Evolutionary conservation across 2,797 vertebrate species (phyloP), one percentile per base, ranked within the genome.

Genomic region (Sebastes matsubarae): DNA sequence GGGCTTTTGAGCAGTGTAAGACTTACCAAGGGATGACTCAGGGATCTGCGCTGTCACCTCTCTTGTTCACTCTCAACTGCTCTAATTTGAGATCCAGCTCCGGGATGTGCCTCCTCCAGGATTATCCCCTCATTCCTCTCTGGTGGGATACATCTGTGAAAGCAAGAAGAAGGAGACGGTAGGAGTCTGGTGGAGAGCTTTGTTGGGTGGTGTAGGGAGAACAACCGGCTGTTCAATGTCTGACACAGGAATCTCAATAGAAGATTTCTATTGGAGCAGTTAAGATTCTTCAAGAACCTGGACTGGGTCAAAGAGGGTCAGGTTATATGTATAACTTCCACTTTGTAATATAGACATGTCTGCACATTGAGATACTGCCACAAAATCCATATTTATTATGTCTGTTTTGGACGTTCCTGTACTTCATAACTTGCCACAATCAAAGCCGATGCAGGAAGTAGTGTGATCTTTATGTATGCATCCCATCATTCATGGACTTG

Each of bases 41-140:
- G 16, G 36, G 86, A 59, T 80, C 70, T 68, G 27, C 24, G 38
- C 58, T 61, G 72, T 86, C 87, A 81, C 79, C 83, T 57, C 30
- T 61, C 72, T 50, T 73, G 76, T 87, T 85, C 79, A 74, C 63
- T 81, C 66, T 73, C 68, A 81, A 18, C 66, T 76, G 71, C 68
- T 82, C 34, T 72, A 74, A 85, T 84, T 81, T 88, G 50, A 79
- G 75, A 86, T 83, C 72, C 71, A 38, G 68, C 57, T 75, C 69
- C 69, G 64, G 73, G 70, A 68, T 75, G 46, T 68, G 57, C 36
- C 76, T 82, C 42, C 66, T 75, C 36, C 38, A 54, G 67, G 55
- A 81, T 46, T 52, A 66, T 81, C 72, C 81, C 72, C 75, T 81
- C 70, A 24, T 52, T 74, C 72, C 50, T 66, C 22, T 67, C 71